A percentile compares a stretch with the other conserved stretches of the same genome.
These are phyloP conservation scores for Vireo altiloquus DNA, from an alignment of 2,113 vertebrate species.

Conservation along the genomic window DNA sequence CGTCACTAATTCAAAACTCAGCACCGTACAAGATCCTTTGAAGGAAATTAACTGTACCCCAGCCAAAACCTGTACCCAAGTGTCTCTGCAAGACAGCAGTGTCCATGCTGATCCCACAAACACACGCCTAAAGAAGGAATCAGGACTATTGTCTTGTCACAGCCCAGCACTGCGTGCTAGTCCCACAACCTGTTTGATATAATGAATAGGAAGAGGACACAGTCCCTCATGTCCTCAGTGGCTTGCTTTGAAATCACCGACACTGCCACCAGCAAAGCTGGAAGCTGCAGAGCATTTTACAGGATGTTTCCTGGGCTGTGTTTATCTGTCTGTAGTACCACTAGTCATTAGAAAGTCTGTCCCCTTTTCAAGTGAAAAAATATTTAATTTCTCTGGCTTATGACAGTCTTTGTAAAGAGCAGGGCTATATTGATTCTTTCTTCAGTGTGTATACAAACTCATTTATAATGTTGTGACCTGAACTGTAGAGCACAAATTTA, in stretches of 20 bases:
- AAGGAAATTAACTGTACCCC: background rate
- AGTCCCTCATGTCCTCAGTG: background rate
- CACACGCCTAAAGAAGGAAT: background rate
- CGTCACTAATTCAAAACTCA: background rate
- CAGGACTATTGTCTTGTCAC: background rate
- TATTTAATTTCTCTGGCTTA: constrained; percentile 29
- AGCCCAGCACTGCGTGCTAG: background rate
- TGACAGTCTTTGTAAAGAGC: constrained; percentile 22
- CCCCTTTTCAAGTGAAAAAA: background rate
- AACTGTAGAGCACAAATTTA: constrained; percentile 41
- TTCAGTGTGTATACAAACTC: constrained; percentile 47
- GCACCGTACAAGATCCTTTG: background rate
- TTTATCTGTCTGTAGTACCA: background rate
- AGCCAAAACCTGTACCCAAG: background rate
- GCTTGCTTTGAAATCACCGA: background rate
- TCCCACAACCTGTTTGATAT: background rate
- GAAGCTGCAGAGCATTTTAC: background rate
- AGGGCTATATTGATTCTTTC: constrained; percentile 40
- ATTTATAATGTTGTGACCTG: constrained; percentile 54
- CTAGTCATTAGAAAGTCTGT: background rate
- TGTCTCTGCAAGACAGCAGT: background rate
- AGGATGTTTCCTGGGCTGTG: background rate
- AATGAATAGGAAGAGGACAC: background rate
- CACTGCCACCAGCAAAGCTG: background rate
- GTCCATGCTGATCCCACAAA: background rate